phyloP scores from a whole-genome alignment of 2,797 vertebrate species.

The Holocentrus rufus region DNA sequence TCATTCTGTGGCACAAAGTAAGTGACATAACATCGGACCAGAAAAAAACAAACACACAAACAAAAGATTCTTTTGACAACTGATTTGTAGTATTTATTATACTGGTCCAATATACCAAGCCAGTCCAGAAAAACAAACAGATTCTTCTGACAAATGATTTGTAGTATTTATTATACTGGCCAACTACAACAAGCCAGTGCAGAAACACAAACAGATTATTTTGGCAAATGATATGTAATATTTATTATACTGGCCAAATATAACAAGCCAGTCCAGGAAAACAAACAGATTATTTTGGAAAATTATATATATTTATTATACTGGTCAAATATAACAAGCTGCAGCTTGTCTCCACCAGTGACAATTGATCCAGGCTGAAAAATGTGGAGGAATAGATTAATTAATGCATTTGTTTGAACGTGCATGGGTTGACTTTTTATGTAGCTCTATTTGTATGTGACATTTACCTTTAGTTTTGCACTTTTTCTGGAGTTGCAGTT shows the following conservation, averaged over 20 bases:
- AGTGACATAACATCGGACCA: neutral
- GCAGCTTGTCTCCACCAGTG: neutral
- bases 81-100: neutral
- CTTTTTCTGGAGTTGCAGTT: conserved; percentile 42
- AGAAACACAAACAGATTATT: neutral
- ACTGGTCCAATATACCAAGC: neutral
- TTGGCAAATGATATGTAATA: neutral
- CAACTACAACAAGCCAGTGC: neutral
- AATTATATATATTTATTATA: neutral
- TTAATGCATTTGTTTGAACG: neutral
- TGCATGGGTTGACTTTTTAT: neutral
- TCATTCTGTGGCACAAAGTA: neutral
- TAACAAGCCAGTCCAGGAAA: neutral
- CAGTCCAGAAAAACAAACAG: neutral
- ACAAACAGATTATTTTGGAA: neutral
- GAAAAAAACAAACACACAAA: neutral
- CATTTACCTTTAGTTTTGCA: conserved; percentile 59
- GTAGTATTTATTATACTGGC: neutral
- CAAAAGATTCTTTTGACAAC: neutral
- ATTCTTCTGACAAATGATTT: neutral
- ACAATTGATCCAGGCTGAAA: conserved; percentile 39
- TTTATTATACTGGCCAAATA: neutral
- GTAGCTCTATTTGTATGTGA: neutral
- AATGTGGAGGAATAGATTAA: conserved; percentile 8
- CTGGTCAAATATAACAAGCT: neutral